These are phyloP conservation scores for Xenus cinereus DNA, from an alignment of 2,113 vertebrate genomes.

Conservation along the genomic window DNA sequence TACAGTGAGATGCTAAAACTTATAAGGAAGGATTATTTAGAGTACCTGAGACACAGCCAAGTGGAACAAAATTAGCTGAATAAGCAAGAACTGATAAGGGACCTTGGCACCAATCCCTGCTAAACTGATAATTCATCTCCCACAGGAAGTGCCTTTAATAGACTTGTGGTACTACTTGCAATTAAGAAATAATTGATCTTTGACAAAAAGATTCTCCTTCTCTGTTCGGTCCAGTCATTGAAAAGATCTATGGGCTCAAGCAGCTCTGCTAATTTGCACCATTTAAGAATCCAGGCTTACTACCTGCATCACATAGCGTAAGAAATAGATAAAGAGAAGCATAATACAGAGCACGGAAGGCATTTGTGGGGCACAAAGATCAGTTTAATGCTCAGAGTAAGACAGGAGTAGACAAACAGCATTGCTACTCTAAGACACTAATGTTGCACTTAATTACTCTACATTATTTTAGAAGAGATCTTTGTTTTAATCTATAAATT, in stretches of 20 bases:
- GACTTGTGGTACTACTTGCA: background rate
- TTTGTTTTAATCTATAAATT: background rate
- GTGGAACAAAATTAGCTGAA: background rate
- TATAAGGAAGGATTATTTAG: background rate
- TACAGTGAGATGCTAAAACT: background rate
- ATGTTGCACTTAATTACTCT: background rate
- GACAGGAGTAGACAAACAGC: background rate
- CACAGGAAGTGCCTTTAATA: background rate
- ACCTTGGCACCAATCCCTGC: background rate
- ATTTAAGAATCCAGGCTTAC: background rate
- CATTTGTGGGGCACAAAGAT: background rate
- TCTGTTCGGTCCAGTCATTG: background rate
- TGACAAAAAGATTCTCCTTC: background rate
- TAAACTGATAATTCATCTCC: background rate
- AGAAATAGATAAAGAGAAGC: background rate
- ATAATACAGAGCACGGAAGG: background rate
- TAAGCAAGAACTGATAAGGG: background rate
- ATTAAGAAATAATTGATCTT: background rate
- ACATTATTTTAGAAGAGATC: background rate
- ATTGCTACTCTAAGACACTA: background rate
- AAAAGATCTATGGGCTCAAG: background rate
- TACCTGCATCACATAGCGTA: background rate
- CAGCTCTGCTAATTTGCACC: background rate
- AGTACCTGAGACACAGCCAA: background rate
- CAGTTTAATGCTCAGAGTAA: background rate